Evolutionary conservation across 2,888 invertebrate species (phyloP).

Genomic region (Pseudanteris insignis): DNA sequence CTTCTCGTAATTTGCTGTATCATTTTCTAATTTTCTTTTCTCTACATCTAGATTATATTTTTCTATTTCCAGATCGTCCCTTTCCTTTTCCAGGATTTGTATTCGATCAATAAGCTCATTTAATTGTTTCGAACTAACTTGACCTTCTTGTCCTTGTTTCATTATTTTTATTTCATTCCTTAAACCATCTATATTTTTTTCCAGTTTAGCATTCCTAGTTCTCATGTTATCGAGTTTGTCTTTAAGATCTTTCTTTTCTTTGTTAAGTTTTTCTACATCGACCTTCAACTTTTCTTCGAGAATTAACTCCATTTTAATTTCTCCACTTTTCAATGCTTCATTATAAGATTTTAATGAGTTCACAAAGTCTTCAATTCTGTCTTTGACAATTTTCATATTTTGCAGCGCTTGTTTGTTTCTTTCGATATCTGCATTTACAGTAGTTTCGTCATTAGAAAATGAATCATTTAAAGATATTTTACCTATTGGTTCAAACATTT

Average conservation of each 20-base stretch:
- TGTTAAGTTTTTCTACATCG: slow-evolving; percentile 49
- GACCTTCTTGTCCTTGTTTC: slow-evolving; percentile 41
- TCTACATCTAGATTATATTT: background rate
- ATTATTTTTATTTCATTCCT: slow-evolving; percentile 48
- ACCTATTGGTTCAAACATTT: slow-evolving; percentile 6
- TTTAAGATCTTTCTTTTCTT: slow-evolving; percentile 53
- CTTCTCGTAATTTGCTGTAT: background rate
- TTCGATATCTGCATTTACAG: slow-evolving; percentile 24
- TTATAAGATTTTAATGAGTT: slow-evolving; percentile 44
- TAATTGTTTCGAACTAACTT: slow-evolving; percentile 22
- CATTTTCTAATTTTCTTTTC: background rate
- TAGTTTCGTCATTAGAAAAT: slow-evolving; percentile 23
- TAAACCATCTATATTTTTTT: slow-evolving; percentile 55
- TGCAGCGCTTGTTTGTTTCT: slow-evolving; percentile 29
- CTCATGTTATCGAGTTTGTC: slow-evolving; percentile 53
- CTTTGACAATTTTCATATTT: slow-evolving; percentile 33
- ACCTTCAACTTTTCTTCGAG: slow-evolving; percentile 49
- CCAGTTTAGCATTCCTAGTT: slow-evolving; percentile 54
- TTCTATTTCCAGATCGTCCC: slow-evolving; percentile 25
- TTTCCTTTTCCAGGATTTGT: slow-evolving; percentile 44
- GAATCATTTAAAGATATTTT: slow-evolving; percentile 21
- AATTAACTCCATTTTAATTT: slow-evolving; percentile 45
- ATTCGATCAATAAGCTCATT: slow-evolving; percentile 34
- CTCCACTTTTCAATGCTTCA: slow-evolving; percentile 40
- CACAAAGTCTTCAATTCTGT: slow-evolving; percentile 49